A percentile compares a stretch with the other conserved stretches of the same genome.
phyloP scores from a whole-genome alignment of 2,113 vertebrate species.

The Psittacara wagleri region DNA sequence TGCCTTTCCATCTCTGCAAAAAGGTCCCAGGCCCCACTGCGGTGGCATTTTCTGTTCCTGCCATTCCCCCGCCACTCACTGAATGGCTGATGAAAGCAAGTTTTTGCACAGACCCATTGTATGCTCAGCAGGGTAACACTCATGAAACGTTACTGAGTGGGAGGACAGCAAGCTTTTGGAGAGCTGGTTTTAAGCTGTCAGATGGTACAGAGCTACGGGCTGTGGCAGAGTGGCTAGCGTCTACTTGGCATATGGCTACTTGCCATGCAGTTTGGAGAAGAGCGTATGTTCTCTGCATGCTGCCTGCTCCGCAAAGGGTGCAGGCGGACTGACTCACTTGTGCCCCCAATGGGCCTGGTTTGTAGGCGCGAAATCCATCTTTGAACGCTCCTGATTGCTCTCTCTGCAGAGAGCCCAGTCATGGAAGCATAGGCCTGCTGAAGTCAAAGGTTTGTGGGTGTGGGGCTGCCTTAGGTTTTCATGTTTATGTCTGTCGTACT shows the following conservation, averaged over 20 bases:
- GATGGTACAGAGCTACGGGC: not conserved
- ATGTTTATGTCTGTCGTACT: not conserved
- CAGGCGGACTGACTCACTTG: not conserved
- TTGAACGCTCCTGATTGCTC: not conserved
- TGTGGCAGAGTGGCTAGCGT: not conserved
- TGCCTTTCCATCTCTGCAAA: not conserved
- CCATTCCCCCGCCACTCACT: not conserved
- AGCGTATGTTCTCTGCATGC: not conserved
- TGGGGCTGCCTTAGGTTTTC: not conserved
- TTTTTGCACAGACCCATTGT: accelerated
- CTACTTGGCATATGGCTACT: not conserved
- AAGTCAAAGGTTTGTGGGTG: not conserved
- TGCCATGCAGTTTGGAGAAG: not conserved
- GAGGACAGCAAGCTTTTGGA: not conserved
- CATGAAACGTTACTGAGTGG: not conserved
- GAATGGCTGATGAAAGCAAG: not conserved
- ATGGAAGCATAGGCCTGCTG: not conserved
- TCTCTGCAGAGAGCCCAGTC: not conserved
- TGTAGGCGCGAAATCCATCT: not conserved
- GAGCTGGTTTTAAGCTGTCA: not conserved
- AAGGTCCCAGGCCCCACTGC: not conserved
- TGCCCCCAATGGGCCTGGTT: not conserved
- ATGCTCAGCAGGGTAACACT: not conserved
- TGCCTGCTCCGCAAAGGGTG: not conserved
- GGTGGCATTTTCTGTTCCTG: not conserved